A percentile compares a stretch with the other conserved stretches of the same genome.
phyloP scores from a whole-genome alignment of 2,888 invertebrate genomes.

The Creontiades dilutus region DNA sequence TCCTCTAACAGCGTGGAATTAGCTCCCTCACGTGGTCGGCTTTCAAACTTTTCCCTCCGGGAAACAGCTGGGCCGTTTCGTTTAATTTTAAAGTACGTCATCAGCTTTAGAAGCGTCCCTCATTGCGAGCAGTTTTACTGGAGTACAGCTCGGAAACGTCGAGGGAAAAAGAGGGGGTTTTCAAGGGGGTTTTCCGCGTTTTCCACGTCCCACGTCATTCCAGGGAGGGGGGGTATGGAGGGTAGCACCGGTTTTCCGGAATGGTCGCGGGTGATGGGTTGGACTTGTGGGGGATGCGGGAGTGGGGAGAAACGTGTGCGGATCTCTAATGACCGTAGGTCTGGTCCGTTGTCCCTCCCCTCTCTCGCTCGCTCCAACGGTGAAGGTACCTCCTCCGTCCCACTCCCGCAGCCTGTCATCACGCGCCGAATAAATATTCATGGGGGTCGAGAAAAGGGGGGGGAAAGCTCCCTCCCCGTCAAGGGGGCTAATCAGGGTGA shows the following conservation, averaged over 20 bases:
- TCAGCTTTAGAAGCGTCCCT: slow-evolving; percentile 1
- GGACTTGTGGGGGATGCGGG: not conserved
- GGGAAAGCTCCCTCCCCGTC: not conserved
- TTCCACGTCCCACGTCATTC: slow-evolving; percentile 17
- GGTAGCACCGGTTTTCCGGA: not conserved
- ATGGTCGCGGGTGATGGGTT: not conserved
- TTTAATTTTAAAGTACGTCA: slow-evolving; percentile 54
- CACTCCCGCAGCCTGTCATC: slow-evolving; percentile 47
- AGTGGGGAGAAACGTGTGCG: slow-evolving; percentile 58
- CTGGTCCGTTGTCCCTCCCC: not conserved
- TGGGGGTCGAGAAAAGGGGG: slow-evolving; percentile 29
- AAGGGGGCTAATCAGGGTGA: slow-evolving; percentile 56
- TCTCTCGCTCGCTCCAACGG: too few species aligned
- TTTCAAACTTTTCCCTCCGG: slow-evolving; percentile 34
- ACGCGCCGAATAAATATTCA: slow-evolving; percentile 70
- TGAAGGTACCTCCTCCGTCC: too few species aligned
- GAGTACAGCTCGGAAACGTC: too few species aligned
- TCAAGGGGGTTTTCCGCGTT: slow-evolving; percentile 4
- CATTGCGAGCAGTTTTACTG: not conserved
- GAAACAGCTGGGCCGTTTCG: slow-evolving; percentile 33
- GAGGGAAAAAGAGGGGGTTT: too few species aligned
- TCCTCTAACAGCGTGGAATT: not conserved
- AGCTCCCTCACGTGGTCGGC: slow-evolving; percentile 49
- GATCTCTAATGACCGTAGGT: slow-evolving; percentile 66
- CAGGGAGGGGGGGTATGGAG: not conserved